A percentile compares a stretch with the other conserved stretches of the same genome.
phyloP scores from a whole-genome alignment of 2,113 vertebrate genomes.

The Zapornia atra region DNA sequence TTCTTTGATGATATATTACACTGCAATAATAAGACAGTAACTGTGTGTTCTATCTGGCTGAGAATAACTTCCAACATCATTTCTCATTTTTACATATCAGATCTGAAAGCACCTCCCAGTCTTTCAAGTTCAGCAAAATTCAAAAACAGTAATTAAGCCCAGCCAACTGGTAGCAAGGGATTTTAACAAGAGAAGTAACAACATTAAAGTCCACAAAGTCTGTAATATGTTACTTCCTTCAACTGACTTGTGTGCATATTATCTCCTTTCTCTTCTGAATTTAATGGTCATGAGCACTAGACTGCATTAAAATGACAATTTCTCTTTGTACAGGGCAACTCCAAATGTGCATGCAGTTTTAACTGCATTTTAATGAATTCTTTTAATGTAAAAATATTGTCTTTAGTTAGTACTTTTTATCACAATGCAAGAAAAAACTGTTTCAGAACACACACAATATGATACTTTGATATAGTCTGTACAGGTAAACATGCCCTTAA shows the following conservation, averaged over 20 bases:
- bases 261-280: not conserved
- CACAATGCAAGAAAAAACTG: not conserved
- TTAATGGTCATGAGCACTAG: not conserved
- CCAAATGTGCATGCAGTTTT: not conserved
- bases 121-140: conserved; percentile 56
- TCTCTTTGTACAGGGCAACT: not conserved
- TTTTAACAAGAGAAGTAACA: conserved; percentile 22
- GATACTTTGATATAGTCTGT: not conserved
- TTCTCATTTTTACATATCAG: conserved; percentile 65
- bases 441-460: not conserved
- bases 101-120: conserved; percentile 47
- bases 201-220: not conserved
- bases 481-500: not conserved
- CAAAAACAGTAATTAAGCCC: conserved; percentile 31
- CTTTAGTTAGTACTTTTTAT: not conserved
- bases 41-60: conserved; percentile 43
- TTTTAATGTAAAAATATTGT: not conserved
- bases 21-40: conserved; percentile 63
- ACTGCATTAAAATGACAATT: not conserved
- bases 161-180: not conserved
- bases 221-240: not conserved
- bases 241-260: not conserved
- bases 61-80: conserved; percentile 58
- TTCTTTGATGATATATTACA: conserved; percentile 65
- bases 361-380: not conserved